Evolutionary conservation across 2,888 invertebrate species (phyloP).

Genomic region (Stenurella melanura): DNA sequence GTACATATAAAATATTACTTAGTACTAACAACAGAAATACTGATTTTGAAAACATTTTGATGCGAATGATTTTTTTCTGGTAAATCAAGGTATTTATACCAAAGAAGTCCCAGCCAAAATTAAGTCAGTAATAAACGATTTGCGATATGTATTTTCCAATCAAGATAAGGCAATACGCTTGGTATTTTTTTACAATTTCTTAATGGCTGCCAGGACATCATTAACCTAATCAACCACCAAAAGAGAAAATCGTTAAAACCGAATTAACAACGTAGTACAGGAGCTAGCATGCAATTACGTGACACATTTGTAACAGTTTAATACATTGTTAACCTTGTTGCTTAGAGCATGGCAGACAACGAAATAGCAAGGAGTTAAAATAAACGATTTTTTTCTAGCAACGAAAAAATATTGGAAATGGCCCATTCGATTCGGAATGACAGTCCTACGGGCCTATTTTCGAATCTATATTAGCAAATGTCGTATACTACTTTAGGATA

Average conservation of each 20-base stretch:
- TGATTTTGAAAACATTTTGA: constrained; percentile 9
- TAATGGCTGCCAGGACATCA: neutral
- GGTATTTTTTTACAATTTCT: neutral
- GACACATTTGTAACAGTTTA: too few relatives aligned
- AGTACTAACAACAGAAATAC: neutral
- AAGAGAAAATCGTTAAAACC: neutral
- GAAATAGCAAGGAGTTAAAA: too few relatives aligned
- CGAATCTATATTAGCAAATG: too few relatives aligned
- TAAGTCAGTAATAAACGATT: constrained; percentile 9
- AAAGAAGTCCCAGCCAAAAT: neutral
- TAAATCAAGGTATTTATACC: neutral
- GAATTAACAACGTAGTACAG: neutral
- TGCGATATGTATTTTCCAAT: neutral
- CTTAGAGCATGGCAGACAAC: too few relatives aligned
- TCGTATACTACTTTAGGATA: too few relatives aligned
- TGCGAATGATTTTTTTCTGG: neutral
- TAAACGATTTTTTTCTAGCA: too few relatives aligned
- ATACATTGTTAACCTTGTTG: too few relatives aligned
- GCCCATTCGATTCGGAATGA: too few relatives aligned
- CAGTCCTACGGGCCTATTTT: too few relatives aligned
- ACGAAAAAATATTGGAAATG: too few relatives aligned
- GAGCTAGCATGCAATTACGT: too few relatives aligned
- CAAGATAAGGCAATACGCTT: neutral
- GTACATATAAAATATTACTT: neutral
- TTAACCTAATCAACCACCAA: neutral